Conservation (phyloP, 2,888 invertebrate genomes). For the Belgica antarctica region DNA sequence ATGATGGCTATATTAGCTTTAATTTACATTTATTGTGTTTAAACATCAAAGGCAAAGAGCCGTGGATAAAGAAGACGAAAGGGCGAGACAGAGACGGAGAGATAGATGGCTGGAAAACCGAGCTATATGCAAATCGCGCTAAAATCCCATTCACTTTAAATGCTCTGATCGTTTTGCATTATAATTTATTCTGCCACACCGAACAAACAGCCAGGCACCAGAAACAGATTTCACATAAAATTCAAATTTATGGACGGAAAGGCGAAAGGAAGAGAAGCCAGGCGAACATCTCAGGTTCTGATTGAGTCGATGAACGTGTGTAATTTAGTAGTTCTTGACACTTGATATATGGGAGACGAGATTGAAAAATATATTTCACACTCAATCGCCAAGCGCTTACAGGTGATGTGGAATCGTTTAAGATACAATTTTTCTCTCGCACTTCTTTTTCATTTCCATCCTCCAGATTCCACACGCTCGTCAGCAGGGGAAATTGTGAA, state of each 20-base stretch:
- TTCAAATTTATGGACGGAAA: slow-evolving; percentile 33
- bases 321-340: slow-evolving; percentile 41
- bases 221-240: slow-evolving; percentile 32
- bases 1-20: slow-evolving; percentile 42
- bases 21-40: slow-evolving; percentile 40
- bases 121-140: slow-evolving; percentile 19
- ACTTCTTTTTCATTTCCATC: neutral
- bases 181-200: slow-evolving; percentile 27
- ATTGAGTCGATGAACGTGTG: slow-evolving; percentile 39
- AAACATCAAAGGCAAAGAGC: slow-evolving; percentile 30
- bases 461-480: neutral
- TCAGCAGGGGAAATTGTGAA: neutral
- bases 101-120: no score
- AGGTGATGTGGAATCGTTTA: slow-evolving; percentile 42
- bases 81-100: neutral
- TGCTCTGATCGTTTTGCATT: slow-evolving; percentile 34
- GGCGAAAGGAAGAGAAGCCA: neutral
- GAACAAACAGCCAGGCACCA: slow-evolving; percentile 20
- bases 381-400: slow-evolving; percentile 39
- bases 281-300: neutral
- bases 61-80: neutral
- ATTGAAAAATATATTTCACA: slow-evolving; percentile 41
- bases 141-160: slow-evolving; percentile 27
- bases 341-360: slow-evolving; percentile 35
- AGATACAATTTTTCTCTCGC: slow-evolving; percentile 19